These are phyloP conservation scores for Drosophila auraria DNA, from an alignment of 1,140 invertebrate genomes.

Conservation along the genomic window DNA sequence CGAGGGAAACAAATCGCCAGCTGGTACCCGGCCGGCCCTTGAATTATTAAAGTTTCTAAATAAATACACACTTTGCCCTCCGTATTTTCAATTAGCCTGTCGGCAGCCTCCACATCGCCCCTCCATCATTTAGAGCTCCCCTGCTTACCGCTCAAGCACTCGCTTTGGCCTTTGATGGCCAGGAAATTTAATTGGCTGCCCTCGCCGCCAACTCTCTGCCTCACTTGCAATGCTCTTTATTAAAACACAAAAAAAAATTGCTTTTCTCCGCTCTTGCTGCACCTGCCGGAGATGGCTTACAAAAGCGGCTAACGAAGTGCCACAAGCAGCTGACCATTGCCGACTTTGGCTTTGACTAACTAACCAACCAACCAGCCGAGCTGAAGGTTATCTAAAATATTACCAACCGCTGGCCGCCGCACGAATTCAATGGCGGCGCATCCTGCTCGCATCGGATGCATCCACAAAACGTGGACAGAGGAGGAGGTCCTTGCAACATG, in stretches of 20 bases:
- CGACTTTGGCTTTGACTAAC: slow-evolving; percentile 51
- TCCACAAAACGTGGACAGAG: slow-evolving; percentile 28
- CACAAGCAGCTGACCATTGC: slow-evolving; percentile 55
- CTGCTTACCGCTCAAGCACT: slow-evolving; percentile 28
- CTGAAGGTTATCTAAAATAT: slow-evolving; percentile 36
- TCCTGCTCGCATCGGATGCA: neutral
- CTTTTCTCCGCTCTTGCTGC: slow-evolving; percentile 9
- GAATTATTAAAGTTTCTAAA: slow-evolving; percentile 54
- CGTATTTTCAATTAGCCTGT: slow-evolving; percentile 42
- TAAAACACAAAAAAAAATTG: slow-evolving; percentile 35
- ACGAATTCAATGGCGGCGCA: slow-evolving; percentile 10
- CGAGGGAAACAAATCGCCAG: slow-evolving; percentile 23
- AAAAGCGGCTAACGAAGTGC: slow-evolving; percentile 59
- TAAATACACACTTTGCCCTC: slow-evolving; percentile 17
- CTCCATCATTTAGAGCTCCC: slow-evolving; percentile 14
- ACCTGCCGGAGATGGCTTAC: slow-evolving; percentile 17
- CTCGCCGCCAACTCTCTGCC: slow-evolving; percentile 23
- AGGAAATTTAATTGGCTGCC: slow-evolving; percentile 65
- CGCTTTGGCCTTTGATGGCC: slow-evolving; percentile 40
- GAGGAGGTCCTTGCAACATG: slow-evolving; percentile 52
- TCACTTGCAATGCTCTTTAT: slow-evolving; percentile 52
- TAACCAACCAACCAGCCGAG: slow-evolving; percentile 7
- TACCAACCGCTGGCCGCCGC: neutral
- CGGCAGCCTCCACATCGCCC: neutral
- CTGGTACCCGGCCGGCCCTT: slow-evolving; percentile 15